phyloP scores from a whole-genome alignment of 1,140 invertebrate species.

The Drosophila pachea region DNA sequence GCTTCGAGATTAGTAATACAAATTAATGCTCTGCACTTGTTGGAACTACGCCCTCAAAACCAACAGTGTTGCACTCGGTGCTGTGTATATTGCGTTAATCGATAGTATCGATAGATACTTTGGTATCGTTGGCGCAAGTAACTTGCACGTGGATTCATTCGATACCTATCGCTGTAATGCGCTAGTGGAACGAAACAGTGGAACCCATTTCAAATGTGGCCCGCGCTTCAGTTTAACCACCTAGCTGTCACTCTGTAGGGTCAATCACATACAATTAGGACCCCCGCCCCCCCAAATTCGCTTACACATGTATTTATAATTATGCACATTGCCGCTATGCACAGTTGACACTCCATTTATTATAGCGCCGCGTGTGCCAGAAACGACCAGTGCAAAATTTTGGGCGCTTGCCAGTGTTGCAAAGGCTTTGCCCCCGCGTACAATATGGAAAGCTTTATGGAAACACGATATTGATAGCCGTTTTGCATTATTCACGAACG shows the following conservation, averaged over 20 bases:
- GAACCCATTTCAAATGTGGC: not conserved
- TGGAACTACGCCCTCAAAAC: slow-evolving; percentile 72
- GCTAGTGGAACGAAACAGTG: not conserved
- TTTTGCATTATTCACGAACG: slow-evolving; percentile 27
- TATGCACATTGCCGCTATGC: slow-evolving; percentile 17
- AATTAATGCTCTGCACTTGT: slow-evolving; percentile 65
- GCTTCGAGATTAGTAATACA: slow-evolving; percentile 61
- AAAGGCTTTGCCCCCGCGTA: slow-evolving; percentile 15
- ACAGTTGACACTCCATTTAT: slow-evolving; percentile 45
- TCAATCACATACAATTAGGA: slow-evolving; percentile 11
- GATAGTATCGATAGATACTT: slow-evolving; percentile 24
- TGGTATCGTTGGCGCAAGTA: slow-evolving; percentile 3
- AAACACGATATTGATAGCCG: slow-evolving; percentile 32
- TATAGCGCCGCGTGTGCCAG: slow-evolving; percentile 27
- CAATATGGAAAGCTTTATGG: slow-evolving; percentile 23
- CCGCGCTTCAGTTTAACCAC: not conserved
- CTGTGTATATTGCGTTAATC: not conserved
- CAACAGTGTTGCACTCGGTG: slow-evolving; percentile 42
- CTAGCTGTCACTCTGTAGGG: not conserved
- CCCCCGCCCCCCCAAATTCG: slow-evolving; percentile 3
- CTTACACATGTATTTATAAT: slow-evolving; percentile 23
- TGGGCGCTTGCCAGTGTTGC: slow-evolving; percentile 32
- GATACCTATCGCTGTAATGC: slow-evolving; percentile 14
- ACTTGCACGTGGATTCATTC: not conserved
- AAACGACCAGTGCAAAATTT: slow-evolving; percentile 24